Conservation (phyloP, 2,888 invertebrate species). For the Limenitis camilla region DNA sequence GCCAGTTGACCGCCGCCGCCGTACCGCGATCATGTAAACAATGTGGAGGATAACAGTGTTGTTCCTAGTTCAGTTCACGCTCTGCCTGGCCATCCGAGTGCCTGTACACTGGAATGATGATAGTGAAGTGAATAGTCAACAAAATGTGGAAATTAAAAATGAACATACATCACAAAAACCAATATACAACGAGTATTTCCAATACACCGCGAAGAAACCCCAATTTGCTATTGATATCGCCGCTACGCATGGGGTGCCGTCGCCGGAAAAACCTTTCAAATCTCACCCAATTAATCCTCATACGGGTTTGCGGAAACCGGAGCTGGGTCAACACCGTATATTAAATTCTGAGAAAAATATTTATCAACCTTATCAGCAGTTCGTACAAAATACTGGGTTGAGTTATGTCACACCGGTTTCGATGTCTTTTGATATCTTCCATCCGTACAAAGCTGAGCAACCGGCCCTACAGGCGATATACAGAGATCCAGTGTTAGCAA, state of each 20-base stretch:
- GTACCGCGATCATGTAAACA: conserved; percentile 59
- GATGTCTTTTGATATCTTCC: conserved; percentile 55
- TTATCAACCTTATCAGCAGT: conserved; percentile 46
- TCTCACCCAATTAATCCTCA: conserved; percentile 50
- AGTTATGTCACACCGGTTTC: conserved; percentile 39
- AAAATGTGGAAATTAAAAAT: conserved; percentile 32
- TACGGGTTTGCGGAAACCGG: conserved; percentile 41
- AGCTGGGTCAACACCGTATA: conserved; percentile 51
- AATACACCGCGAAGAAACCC: conserved; percentile 59
- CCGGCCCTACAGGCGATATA: conserved; percentile 52
- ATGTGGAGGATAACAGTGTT: conserved; percentile 48
- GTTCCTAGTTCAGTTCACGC: conserved; percentile 47
- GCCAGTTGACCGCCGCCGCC: conserved; percentile 57
- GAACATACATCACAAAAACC: conserved; percentile 26
- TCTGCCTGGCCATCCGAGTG: conserved; percentile 55
- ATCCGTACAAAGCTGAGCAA: conserved; percentile 61
- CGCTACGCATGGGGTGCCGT: conserved; percentile 52
- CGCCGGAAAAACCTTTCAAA: conserved; percentile 51
- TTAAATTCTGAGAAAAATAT: conserved; percentile 36
- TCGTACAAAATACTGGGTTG: conserved; percentile 34
- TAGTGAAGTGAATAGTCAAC: conserved; percentile 51
- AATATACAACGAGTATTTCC: conserved; percentile 52
- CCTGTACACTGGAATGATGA: conserved; percentile 49
- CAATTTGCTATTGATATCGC: conserved; percentile 58
- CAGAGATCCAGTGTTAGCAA: conserved; percentile 50